Base-by-base conservation (phyloP, 2,888 invertebrate species). In the Neoitamus cyanurus region DNA sequence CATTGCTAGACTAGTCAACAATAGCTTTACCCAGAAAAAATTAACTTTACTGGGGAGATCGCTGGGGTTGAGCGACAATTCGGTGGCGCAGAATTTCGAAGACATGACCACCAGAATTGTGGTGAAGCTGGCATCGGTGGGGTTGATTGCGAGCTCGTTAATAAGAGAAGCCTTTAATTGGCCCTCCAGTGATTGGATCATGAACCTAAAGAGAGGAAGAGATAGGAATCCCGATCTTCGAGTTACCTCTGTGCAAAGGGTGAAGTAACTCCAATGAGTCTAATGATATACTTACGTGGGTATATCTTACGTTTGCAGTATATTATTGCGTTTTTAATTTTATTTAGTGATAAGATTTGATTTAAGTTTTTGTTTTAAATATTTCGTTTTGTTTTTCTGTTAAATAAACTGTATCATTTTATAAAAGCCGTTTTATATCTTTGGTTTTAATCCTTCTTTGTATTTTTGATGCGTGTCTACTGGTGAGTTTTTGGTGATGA, bases 91-190 rank as follows among this genome's bases (percentile, higher is more conserved):
- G 4, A 42, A 70, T 34, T 88, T 89, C 5, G 85, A 88, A 68
- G 85, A 86, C 1, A 84, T 87, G 11, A 86, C 87, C 2, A 89
- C 89, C 0, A 88, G 90, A 77, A 87, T 90, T 84, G 90, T 90
- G 78, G 90, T 91, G 13, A 89, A 89, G 85, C 86, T 90, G 77
- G 90, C 90, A 11, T 91, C 90, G 7, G 89, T 90, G n/a, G 90
- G 90, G 68, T 88, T 90, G 86, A 89, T 90, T 0, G 90, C 90
- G 1, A 88, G 88, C 13, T 91, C 89, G 86, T 88, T 91, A 37
- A 87, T 91, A 5, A 89, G 89, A 2, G 91, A 91, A 87, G 88
- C 90, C 28, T 0, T 89, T 87, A 78, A 87, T 88, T 20, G 89
- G 88, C 2, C 88, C 88, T 11, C 87, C 86, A 3, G 87, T 89